Evolutionary conservation across 1,140 invertebrate genomes (phyloP).

Genomic region (Bombus breviceps): DNA sequence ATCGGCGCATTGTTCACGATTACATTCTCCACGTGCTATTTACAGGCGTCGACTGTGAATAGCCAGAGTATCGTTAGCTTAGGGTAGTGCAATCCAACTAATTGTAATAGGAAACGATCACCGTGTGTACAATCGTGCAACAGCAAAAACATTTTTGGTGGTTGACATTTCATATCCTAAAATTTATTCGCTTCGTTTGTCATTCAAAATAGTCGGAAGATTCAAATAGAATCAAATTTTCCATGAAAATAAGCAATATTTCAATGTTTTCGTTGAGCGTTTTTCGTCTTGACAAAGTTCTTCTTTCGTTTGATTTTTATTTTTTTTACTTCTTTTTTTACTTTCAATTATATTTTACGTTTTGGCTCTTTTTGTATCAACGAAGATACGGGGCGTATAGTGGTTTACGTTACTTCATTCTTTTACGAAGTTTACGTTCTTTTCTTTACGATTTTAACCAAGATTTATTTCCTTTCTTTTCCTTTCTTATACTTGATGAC

Average conservation of each 20-base stretch:
- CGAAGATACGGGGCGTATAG: neutral
- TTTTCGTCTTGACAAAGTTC: neutral
- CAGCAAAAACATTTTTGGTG: no score
- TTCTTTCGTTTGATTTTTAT: neutral
- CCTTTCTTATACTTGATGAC: neutral
- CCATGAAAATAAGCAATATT: no score
- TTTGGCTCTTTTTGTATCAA: neutral
- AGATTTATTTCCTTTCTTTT: neutral
- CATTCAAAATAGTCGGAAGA: no score
- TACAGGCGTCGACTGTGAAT: no score
- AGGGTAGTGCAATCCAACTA: conserved; percentile 10
- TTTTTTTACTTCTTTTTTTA: neutral
- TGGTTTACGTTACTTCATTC: neutral
- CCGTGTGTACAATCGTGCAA: neutral
- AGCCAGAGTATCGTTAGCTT: no score
- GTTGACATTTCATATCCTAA: no score
- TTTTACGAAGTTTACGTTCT: neutral
- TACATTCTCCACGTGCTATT: no score
- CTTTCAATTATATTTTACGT: no score
- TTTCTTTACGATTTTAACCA: neutral
- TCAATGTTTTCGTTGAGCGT: no score
- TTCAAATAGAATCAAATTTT: no score
- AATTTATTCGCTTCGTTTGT: no score
- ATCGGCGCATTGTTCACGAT: no score
- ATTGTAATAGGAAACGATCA: neutral